Conservation (phyloP, 2,797 vertebrate genomes). For the Lindbergichthys nudifrons region DNA sequence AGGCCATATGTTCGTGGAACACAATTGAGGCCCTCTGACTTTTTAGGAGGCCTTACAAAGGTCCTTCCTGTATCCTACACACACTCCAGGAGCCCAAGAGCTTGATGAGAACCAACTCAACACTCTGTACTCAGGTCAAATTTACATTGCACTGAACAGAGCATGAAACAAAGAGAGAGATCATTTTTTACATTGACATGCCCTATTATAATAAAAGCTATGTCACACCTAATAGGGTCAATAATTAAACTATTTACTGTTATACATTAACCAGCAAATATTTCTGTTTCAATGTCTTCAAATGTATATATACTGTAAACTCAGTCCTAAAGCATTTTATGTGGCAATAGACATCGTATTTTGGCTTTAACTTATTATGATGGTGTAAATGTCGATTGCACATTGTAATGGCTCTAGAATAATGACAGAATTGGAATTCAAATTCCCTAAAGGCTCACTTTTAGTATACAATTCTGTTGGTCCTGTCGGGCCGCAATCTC, state of each 20-base stretch:
- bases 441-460: too few species aligned
- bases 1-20: slow-evolving; percentile 35
- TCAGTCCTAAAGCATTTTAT: not conserved
- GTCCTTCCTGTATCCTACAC: slow-evolving; percentile 31
- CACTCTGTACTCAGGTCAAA: not conserved
- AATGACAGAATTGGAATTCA: too few species aligned
- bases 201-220: slow-evolving; percentile 9
- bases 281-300: slow-evolving; percentile 6
- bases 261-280: slow-evolving; percentile 32
- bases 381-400: too few species aligned
- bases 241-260: slow-evolving; percentile 23
- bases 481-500: too few species aligned
- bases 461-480: too few species aligned
- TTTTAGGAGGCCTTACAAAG: slow-evolving; percentile 40
- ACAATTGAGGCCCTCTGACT: slow-evolving; percentile 32
- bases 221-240: slow-evolving; percentile 22
- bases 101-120: not conserved
- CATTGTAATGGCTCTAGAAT: too few species aligned
- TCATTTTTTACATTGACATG: slow-evolving; percentile 11
- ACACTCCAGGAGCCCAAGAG: slow-evolving; percentile 8
- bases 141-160: not conserved
- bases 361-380: too few species aligned
- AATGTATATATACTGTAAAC: slow-evolving; percentile 5
- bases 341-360: too few species aligned
- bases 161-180: not conserved